These are phyloP conservation scores for Ariopsis seemanni DNA, from an alignment of 2,113 vertebrate genomes.

Conservation along the genomic window DNA sequence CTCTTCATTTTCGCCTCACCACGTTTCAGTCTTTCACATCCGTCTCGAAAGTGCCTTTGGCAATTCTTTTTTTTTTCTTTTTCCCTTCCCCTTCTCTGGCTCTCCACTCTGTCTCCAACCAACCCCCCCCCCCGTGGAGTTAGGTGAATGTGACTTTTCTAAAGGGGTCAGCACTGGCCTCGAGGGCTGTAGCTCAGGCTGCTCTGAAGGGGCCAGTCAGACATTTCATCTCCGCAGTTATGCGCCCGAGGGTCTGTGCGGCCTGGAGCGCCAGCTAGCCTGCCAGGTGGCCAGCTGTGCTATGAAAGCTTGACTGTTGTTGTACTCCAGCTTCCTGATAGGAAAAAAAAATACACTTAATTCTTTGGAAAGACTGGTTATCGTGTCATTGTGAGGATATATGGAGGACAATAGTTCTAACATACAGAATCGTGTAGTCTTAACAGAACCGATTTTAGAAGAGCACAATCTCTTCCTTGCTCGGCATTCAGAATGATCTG, in stretches of 20 bases:
- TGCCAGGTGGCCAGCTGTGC: conserved; percentile 62
- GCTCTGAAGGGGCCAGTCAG: conserved; percentile 99
- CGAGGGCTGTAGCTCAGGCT: conserved; percentile 91
- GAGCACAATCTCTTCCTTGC: neutral
- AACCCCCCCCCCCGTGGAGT: conserved; percentile 72
- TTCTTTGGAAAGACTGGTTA: conserved; percentile 13
- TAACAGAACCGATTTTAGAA: neutral
- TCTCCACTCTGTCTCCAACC: neutral
- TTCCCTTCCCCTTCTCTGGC: conserved; percentile 49
- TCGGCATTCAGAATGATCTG: neutral
- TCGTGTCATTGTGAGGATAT: conserved; percentile 12
- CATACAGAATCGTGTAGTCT: neutral
- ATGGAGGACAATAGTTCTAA: neutral
- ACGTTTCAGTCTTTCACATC: conserved; percentile 71
- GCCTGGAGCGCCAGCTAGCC: conserved; percentile 67
- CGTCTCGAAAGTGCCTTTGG: conserved; percentile 36
- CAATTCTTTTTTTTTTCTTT: neutral
- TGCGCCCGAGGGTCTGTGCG: conserved; percentile 81
- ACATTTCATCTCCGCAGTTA: conserved; percentile 97
- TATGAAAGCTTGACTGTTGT: conserved; percentile 42
- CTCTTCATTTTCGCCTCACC: conserved; percentile 97
- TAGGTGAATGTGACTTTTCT: conserved; percentile 99
- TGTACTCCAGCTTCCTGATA: conserved; percentile 35
- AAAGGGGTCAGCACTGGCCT: conserved; percentile 99
- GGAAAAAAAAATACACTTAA: conserved; percentile 4